Conservation (phyloP, 2,797 vertebrate species). For the Cossypha polioptera region DNA sequence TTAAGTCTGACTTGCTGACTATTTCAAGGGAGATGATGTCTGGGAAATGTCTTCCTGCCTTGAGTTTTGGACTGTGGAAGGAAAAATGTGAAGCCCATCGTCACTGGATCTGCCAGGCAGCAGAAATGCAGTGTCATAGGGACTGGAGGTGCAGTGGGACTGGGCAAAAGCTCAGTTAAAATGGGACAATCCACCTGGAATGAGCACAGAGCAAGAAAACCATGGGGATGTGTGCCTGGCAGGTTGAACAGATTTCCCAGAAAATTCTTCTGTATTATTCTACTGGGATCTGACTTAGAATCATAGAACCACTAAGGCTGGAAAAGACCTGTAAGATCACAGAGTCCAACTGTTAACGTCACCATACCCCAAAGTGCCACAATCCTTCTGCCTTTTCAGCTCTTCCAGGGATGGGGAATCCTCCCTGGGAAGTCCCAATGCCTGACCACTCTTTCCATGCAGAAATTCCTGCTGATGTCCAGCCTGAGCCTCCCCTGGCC, state of each 20-base stretch:
- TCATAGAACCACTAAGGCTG: not conserved
- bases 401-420: not conserved
- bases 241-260: not conserved
- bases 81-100: not conserved
- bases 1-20: conserved; percentile 52
- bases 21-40: conserved; percentile 36
- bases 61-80: not conserved
- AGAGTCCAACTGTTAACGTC: not conserved
- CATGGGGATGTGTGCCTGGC: not conserved
- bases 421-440: not conserved
- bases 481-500: accelerated
- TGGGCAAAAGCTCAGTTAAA: not conserved
- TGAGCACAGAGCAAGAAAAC: not conserved
- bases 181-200: not conserved
- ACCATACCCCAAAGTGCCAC: not conserved
- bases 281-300: not conserved
- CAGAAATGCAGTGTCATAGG: not conserved
- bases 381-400: not conserved
- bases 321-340: not conserved
- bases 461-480: not conserved
- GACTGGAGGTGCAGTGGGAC: not conserved
- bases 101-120: not conserved
- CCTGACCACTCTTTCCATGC: not conserved
- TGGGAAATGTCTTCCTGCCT: conserved; percentile 7
- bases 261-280: not conserved